Base-by-base conservation (phyloP, 2,797 vertebrate species). In the Lithobates pipiens region DNA sequence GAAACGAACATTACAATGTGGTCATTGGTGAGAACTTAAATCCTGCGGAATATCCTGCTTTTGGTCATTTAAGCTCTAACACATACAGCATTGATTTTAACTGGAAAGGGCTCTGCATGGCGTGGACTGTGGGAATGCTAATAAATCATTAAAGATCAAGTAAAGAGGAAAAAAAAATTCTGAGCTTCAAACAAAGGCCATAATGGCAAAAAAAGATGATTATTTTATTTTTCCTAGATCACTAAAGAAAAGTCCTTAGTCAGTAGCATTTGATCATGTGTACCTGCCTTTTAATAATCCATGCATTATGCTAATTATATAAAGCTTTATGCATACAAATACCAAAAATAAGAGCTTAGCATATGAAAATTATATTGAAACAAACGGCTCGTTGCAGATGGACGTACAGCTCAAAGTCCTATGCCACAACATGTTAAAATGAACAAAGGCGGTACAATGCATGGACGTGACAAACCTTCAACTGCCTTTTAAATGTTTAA, bases 61-160 rank as follows among this genome's bases (percentile, higher is more conserved):
- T 83, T 46, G 54, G 76, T 72, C 75, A 78, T 82, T 77, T 77
- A 77, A 77, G 29, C 69, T 74, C 54, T 78, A 71, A 77, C 82
- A 83, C 73, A 54, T 34, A 72, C 36, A 50, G 32, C 34, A 78
- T 71, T 82, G 74, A 83, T 83, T 77, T 75, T 73, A 69, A 68
- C 68, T 32, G 67, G 54, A 73, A 86, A 77, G 69, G 54, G 61
- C 39, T 86, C 57, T 16, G 57, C 32, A n/a, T 83, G 54, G 69
- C 8, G 25, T 16, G 8, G 61, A 42, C 75, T 78, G 27, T 57
- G n/a, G 71, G 74, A 42, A n/a, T 67, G 32, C 42, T 86, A 73
- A 86, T 68, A 73, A 82, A 82, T 82, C 36, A 50, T 77, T 83
- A 42, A 39, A 61, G 57, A 46, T 81, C 78, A 76, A 69, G 21